Evolutionary conservation across 2,888 invertebrate genomes (phyloP), one percentile per base, ranked within the genome.

Genomic region (Nebria brevicollis): DNA sequence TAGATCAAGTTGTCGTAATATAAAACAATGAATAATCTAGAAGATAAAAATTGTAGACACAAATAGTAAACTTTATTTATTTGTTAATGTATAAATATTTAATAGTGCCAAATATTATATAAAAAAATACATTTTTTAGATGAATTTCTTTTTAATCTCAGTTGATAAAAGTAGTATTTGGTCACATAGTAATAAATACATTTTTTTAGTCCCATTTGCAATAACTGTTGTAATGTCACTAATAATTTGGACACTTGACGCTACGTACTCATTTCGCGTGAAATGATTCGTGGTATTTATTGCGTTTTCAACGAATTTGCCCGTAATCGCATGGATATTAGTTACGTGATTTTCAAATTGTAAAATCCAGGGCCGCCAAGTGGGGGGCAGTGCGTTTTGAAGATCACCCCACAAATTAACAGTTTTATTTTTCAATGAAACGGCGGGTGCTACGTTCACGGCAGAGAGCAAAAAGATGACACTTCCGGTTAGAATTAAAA

Each of bases 391-490:
- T 20, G 77, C 72, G 13, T 83, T 76, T 8, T 86, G 72, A 26
- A 81, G 81, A 34, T 77, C 72, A 79, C 70, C 79, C 84, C 85
- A 86, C 15, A 84, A 72, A 34, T 83, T 76, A 20, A 80, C 78
- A 41, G 84, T 81, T 41, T 82, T 82, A n/a, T 83, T 77, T 83
- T 86, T 85, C n/a, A 87, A 66, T 65, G 82, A 65, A 20, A 83
- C 64, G 6, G 86, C 83, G 42, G 73, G 75, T 77, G 85, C 75
- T 75, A 83, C 80, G 79, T 86, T 85, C 42, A 85, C 82, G 8
- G 87, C 85, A 86, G 86, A 66, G 85, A 82, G 13, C 86, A 75
- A 82, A 87, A 87, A 2, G 86, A 74, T 64, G 77, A 20, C 65
- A 84, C 34, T 72, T 34, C 78, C 83, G 54, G 83, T 81, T 15